Evolutionary conservation across 2,888 invertebrate genomes (phyloP), one percentile per base, ranked within the genome.

Genomic region (Lasioglossum zephyrum): DNA sequence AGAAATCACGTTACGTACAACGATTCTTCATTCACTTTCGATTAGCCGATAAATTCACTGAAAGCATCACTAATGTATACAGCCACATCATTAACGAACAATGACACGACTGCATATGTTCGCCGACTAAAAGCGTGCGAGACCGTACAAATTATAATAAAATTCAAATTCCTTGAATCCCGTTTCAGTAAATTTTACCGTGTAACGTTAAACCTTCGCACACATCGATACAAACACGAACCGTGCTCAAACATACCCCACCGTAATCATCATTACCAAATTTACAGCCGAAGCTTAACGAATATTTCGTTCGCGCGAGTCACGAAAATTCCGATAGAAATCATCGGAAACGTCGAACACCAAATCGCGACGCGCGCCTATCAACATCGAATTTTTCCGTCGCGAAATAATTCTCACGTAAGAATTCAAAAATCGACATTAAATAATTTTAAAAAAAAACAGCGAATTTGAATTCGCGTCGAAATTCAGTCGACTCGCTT

Each of bases 401-500:
- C n/a, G n/a, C n/a, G n/a, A n/a, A n/a, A n/a, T n/a, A n/a, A n/a
- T n/a, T n/a, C n/a, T n/a, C n/a, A n/a, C n/a, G n/a, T n/a, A n/a
- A n/a, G n/a, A n/a, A n/a, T n/a, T n/a, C n/a, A n/a, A n/a, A n/a
- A n/a, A n/a, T n/a, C n/a, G n/a, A n/a, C n/a, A n/a, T n/a, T n/a
- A n/a, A n/a, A n/a, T n/a, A n/a, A n/a, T n/a, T n/a, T n/a, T n/a
- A n/a, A n/a, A n/a, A n/a, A n/a, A n/a, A n/a, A 16, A 6, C 2
- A 2, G 41, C 31, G 53, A 49, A 77, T 53, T 57, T 69, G 73
- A 74, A 13, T 60, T 60, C 49, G 39, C 47, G 57, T 73, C 16
- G 69, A 73, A 84, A 78, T 84, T 82, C 72, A 44, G 18, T 49
- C 82, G 70, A 60, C 74, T 3, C 22, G 53, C 4, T 6, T n/a